Base-by-base conservation (phyloP, 2,113 vertebrate genomes). In the Pachypanchax playfairii region DNA sequence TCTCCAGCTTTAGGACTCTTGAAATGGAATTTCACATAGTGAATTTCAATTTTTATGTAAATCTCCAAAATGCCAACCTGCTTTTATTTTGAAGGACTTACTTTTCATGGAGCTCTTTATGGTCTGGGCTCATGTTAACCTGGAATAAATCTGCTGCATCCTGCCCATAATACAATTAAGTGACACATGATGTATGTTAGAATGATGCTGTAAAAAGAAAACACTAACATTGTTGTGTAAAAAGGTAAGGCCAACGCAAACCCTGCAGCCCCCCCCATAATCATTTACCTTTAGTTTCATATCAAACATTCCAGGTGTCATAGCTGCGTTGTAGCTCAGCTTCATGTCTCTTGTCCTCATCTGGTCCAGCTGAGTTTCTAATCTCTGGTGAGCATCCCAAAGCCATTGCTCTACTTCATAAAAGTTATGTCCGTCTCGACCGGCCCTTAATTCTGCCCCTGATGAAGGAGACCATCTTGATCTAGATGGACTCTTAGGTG, bases 1-100 rank as follows among this genome's bases (percentile, higher is more conserved):
- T 77, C 69, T 92, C 91, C 79, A 93, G 55, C 70, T 87, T 68
- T 24, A 86, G 63, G 67, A 92, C 77, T 80, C 92, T 93, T 61
- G 10, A 29, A 54, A 55, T n/a, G 38, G 21, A 52, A 72, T 55
- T 54, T 67, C 10, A 65, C 33, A 66, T 42, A 1, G 48, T 44
- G 17, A 69, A 33, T 46, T 55, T 65, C 4, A 36, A 38, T 33
- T 43, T 44, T 18, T 28, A n/a, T n/a, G n/a, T 25, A 25, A 57
- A 56, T 36, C 0, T 28, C 10, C 60, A 5, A 50, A 10, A 33
- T 21, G 0, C 7, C 31, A 7, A 17, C 46, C 46, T 43, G 6
- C 7, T 14, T 38, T 1, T 48, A 3, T 56, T 58, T 43, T 20
- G 1, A 17, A 1, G 6, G 1, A 50, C 89, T 88, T 59, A 93